phyloP scores from a whole-genome alignment of 23 tunicate genomes.

The Trididemnum miniatum region DNA sequence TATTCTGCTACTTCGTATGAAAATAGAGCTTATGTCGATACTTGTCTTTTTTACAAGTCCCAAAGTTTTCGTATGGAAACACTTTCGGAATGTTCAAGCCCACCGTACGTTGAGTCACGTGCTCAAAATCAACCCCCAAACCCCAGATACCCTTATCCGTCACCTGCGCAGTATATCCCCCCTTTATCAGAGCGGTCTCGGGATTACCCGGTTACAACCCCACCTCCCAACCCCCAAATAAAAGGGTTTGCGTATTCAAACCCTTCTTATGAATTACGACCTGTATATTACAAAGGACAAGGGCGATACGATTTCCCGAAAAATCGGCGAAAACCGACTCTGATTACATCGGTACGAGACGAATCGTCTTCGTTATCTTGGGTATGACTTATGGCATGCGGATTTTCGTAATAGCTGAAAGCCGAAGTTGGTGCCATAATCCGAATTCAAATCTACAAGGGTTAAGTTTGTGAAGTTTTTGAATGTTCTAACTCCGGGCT shows the following conservation, averaged over 20 bases:
- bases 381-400: constrained; percentile 20
- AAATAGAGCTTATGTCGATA: background rate
- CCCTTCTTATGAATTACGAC: constrained; percentile 4
- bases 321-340: constrained; percentile 7
- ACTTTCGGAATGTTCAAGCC: background rate
- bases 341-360: constrained; percentile 24
- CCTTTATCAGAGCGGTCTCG: background rate
- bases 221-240: background rate
- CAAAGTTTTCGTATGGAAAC: background rate
- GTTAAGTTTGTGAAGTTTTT: no score
- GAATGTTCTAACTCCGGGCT: no score
- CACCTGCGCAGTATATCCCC: background rate
- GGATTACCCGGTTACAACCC: background rate
- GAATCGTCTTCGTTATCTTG: constrained; percentile 34
- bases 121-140: background rate
- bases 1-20: background rate
- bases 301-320: constrained; percentile 4
- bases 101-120: background rate
- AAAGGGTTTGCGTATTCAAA: background rate
- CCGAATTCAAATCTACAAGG: no score
- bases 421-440: no score
- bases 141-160: background rate
- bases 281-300: background rate
- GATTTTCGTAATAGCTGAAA: no score
- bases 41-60: background rate